Evolutionary conservation across 1,140 invertebrate genomes (phyloP).

Genomic region (Ceratitis capitata): DNA sequence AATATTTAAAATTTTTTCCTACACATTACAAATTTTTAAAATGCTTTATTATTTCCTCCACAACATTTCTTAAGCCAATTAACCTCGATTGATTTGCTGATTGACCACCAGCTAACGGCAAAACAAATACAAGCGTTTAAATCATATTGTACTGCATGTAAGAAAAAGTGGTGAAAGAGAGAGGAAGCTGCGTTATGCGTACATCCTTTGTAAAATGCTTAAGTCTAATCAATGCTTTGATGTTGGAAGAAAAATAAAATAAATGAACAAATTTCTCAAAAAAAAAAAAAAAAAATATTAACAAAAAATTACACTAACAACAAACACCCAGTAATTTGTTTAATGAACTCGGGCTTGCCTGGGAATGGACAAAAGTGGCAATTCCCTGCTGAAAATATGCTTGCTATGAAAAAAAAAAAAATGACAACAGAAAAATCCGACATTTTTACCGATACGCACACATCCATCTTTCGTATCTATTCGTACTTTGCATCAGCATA

Average conservation of each 20-base stretch:
- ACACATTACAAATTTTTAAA: not conserved
- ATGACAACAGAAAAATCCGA: not conserved
- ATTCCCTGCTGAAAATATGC: not conserved
- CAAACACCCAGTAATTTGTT: too few species aligned
- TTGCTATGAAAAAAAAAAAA: not conserved
- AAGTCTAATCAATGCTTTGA: not conserved
- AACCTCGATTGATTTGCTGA: constrained; percentile 22
- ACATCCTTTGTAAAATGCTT: constrained; percentile 14
- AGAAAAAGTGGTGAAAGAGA: constrained; percentile 6
- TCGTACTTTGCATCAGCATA: not conserved
- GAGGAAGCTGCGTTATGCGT: constrained; percentile 1
- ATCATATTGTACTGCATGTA: not conserved
- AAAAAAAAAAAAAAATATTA: not conserved
- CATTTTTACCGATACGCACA: not conserved
- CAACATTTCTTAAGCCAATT: constrained; percentile 9
- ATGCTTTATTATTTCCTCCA: not conserved
- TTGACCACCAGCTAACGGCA: constrained; percentile 12
- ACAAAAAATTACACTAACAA: not conserved
- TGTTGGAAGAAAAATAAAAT: not conserved
- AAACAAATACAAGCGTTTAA: not conserved
- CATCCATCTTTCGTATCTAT: not conserved
- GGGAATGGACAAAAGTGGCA: constrained; percentile 14
- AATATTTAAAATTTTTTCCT: not conserved
- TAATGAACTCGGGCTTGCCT: not conserved
- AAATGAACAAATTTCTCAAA: not conserved